phyloP scores from a whole-genome alignment of 2,888 invertebrate species.

The Mythimna albipuncta region DNA sequence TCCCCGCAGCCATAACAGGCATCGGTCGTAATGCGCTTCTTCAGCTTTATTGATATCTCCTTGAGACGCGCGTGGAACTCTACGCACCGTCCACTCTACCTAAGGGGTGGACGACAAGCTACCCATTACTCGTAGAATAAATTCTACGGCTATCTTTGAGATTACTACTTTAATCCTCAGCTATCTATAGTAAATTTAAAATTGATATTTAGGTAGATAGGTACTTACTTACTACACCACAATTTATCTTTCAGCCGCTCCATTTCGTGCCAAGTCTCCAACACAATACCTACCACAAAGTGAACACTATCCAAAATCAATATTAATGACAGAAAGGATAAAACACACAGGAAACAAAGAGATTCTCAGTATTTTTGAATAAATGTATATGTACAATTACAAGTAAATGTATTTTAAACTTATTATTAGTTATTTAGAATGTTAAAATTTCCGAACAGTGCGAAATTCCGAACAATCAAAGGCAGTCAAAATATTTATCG shows the following conservation, averaged over 20 bases:
- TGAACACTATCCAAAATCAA: constrained; percentile 11
- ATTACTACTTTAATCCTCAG: not conserved
- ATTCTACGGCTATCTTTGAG: not conserved
- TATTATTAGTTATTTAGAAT: constrained; percentile 30
- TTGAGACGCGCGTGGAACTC: too few relatives aligned
- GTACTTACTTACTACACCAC: not conserved
- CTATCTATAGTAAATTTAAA: not conserved
- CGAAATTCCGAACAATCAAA: constrained; percentile 60
- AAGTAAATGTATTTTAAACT: constrained; percentile 22
- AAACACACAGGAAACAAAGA: constrained; percentile 29
- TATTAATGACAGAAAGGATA: not conserved
- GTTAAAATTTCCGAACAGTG: constrained; percentile 21
- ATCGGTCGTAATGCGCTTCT: too few relatives aligned
- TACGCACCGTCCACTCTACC: too few relatives aligned
- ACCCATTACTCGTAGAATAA: not conserved
- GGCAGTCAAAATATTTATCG: constrained; percentile 72
- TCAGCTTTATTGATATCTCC: not conserved
- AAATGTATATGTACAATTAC: too few relatives aligned
- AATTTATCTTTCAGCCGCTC: not conserved
- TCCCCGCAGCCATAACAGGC: too few relatives aligned
- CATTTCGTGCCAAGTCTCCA: not conserved
- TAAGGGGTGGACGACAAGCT: too few relatives aligned
- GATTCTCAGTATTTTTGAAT: constrained; percentile 8
- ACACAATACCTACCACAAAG: constrained; percentile 1
- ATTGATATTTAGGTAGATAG: not conserved